These are phyloP conservation scores for Automeris io DNA, from an alignment of 2,888 invertebrate species.

Conservation along the genomic window DNA sequence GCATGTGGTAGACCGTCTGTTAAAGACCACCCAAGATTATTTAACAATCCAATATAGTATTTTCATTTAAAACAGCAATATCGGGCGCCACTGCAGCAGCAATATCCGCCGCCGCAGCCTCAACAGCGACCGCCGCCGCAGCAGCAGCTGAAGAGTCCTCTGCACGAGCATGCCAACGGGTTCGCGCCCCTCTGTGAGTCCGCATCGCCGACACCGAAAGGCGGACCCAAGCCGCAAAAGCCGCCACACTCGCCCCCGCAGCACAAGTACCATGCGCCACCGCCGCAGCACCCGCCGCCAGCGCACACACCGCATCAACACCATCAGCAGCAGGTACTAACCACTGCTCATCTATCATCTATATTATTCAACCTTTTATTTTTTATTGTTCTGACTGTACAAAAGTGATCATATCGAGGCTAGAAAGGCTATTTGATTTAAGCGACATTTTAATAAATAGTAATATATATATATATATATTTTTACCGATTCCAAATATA, in stretches of 20 bases:
- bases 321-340: constrained; percentile 45
- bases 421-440: too few species aligned
- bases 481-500: too few species aligned
- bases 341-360: too few species aligned
- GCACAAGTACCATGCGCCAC: constrained; percentile 69
- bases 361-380: too few species aligned
- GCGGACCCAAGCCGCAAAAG: constrained; percentile 49
- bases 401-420: too few species aligned
- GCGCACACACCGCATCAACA: constrained; percentile 57
- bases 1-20: too few species aligned
- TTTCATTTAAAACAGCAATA: constrained; percentile 56
- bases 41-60: neutral
- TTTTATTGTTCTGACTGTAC: too few species aligned
- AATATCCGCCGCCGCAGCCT: constrained; percentile 58
- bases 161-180: constrained; percentile 70
- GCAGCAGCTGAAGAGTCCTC: constrained; percentile 78
- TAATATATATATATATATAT: too few species aligned
- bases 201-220: constrained; percentile 72
- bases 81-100: constrained; percentile 65
- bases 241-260: constrained; percentile 69
- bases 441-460: too few species aligned
- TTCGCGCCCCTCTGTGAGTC: constrained; percentile 79
- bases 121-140: constrained; percentile 53
- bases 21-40: too few species aligned
- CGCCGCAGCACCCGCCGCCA: constrained; percentile 52